Evolutionary conservation across 2,113 vertebrate genomes (phyloP).

Genomic region (Grantiella picta): DNA sequence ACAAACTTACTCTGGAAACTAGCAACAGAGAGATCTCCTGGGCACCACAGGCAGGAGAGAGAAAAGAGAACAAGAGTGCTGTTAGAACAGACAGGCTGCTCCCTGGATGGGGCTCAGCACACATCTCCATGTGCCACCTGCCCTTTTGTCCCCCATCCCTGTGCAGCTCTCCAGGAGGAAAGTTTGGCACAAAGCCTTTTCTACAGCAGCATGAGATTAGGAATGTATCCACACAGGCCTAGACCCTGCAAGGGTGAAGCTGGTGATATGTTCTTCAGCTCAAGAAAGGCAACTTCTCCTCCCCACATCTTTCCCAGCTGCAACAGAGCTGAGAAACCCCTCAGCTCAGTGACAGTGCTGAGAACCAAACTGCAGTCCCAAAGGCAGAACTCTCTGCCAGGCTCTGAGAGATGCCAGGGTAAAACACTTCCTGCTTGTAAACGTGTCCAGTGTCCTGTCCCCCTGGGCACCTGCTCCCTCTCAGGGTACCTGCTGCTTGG

Average conservation of each 20-base stretch:
- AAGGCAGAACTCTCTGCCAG: not conserved
- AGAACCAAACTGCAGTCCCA: not conserved
- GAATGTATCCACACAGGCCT: not conserved
- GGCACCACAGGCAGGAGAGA: slow-evolving; percentile 39
- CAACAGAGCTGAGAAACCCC: not conserved
- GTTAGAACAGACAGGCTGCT: slow-evolving; percentile 10
- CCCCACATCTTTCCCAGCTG: not conserved
- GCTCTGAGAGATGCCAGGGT: not conserved
- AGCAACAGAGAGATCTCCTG: slow-evolving; percentile 88
- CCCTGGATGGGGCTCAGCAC: not conserved
- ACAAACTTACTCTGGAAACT: slow-evolving; percentile 88
- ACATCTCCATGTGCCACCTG: not conserved
- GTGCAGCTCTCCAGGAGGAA: not conserved
- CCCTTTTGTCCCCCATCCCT: not conserved
- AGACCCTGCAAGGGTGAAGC: not conserved
- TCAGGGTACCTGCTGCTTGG: not conserved
- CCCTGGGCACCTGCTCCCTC: not conserved
- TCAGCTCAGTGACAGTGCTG: not conserved
- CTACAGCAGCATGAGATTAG: not conserved
- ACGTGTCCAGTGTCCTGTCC: not conserved
- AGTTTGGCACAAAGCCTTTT: not conserved
- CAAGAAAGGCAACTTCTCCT: not conserved
- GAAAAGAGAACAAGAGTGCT: slow-evolving; percentile 39
- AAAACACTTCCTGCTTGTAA: not conserved
- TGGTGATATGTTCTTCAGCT: not conserved